phyloP scores from a whole-genome alignment of 2,113 vertebrate species.

The Alces alces region DNA sequence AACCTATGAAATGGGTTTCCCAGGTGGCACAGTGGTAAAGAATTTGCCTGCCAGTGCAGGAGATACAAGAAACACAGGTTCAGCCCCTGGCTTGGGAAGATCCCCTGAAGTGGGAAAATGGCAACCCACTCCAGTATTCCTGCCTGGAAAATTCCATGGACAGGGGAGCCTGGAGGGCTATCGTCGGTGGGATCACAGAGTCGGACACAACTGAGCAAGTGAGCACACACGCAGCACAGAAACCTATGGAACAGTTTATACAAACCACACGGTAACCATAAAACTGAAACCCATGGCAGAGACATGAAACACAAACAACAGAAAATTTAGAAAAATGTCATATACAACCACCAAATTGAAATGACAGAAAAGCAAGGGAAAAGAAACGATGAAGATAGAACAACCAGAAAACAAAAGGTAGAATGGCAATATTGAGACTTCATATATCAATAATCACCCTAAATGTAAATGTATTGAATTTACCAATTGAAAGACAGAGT shows the following conservation, averaged over 20 bases:
- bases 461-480: accelerated
- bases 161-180: neutral
- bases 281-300: neutral
- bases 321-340: neutral
- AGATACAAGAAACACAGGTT: neutral
- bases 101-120: neutral
- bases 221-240: neutral
- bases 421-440: neutral
- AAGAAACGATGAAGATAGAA: neutral
- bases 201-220: accelerated
- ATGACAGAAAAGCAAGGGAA: neutral
- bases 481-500: neutral
- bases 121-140: neutral
- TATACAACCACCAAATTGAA: neutral
- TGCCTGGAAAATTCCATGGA: neutral
- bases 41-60: neutral
- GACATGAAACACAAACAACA: accelerated
- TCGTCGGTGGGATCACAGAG: accelerated
- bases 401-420: neutral
- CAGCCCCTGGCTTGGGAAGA: neutral
- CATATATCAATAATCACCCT: neutral
- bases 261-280: accelerated
- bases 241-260: accelerated
- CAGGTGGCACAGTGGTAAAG: neutral
- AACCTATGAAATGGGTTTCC: neutral